Percentiles rank a stretch among this genome's conserved stretches.
Conservation (phyloP, 2,113 vertebrate species). For the Rhagologus leucostigma region DNA sequence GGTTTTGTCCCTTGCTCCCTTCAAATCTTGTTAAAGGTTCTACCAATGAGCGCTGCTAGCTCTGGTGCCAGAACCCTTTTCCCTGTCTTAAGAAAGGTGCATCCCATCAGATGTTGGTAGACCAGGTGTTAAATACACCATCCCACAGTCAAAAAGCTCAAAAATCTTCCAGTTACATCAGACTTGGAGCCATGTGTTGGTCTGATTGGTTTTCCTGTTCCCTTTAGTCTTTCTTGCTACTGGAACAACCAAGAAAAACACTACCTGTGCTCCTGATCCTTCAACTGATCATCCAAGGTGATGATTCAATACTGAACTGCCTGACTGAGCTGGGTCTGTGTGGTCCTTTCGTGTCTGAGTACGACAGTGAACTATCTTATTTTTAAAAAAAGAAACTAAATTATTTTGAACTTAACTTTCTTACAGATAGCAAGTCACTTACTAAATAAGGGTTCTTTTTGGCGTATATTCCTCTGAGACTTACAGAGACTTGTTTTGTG, state of each 20-base stretch:
- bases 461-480: background rate
- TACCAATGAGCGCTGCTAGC: background rate
- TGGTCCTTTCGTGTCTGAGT: too few species aligned
- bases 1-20: background rate
- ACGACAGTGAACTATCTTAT: background rate
- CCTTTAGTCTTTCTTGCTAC: background rate
- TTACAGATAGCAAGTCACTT: background rate
- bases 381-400: background rate
- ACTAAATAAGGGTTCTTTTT: background rate
- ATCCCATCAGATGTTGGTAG: background rate
- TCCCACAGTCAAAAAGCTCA: background rate
- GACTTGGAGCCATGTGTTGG: background rate
- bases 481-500: background rate
- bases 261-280: background rate
- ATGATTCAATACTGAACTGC: background rate
- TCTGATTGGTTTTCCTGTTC: background rate
- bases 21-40: background rate
- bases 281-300: background rate
- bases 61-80: background rate
- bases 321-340: too few species aligned
- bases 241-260: background rate
- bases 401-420: slow-evolving; percentile 33
- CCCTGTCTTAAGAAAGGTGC: background rate
- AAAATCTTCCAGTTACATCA: background rate
- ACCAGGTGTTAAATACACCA: background rate